Percentiles rank a stretch among this genome's conserved stretches.
phyloP scores from a whole-genome alignment of 2,797 vertebrate species.

The Orestias chungarensis region DNA sequence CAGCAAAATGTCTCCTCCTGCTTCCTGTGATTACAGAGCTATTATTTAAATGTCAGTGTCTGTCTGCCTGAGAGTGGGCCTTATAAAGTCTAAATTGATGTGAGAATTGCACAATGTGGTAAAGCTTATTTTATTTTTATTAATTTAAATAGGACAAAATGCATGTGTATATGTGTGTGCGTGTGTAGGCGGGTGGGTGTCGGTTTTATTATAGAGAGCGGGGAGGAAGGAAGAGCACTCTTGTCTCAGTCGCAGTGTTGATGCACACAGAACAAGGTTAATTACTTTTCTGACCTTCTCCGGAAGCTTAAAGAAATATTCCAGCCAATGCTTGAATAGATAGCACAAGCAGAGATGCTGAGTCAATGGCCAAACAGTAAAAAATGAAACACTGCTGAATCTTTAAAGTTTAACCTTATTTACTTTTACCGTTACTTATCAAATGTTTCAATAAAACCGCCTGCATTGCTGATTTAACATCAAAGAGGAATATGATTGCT shows the following conservation, averaged over 20 bases:
- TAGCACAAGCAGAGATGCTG: slow-evolving; percentile 69
- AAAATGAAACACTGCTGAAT: slow-evolving; percentile 68
- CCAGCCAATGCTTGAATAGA: slow-evolving; percentile 67
- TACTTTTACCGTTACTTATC: slow-evolving; percentile 69
- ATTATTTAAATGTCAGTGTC: slow-evolving; percentile 67
- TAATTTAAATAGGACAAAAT: slow-evolving; percentile 35
- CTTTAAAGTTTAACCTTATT: slow-evolving; percentile 72
- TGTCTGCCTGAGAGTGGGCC: slow-evolving; percentile 33
- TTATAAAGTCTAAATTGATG: slow-evolving; percentile 31
- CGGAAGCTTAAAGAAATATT: slow-evolving; percentile 77
- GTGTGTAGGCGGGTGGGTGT: background rate
- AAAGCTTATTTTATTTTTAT: slow-evolving; percentile 50
- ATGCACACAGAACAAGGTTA: slow-evolving; percentile 80
- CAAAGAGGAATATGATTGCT: slow-evolving; percentile 31
- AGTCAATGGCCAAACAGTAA: slow-evolving; percentile 67
- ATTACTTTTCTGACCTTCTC: slow-evolving; percentile 82
- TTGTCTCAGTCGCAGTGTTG: slow-evolving; percentile 67
- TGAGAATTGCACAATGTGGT: slow-evolving; percentile 37
- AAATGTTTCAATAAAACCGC: slow-evolving; percentile 69
- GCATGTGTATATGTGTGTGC: slow-evolving; percentile 14
- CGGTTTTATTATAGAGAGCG: slow-evolving; percentile 18
- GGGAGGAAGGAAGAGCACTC: slow-evolving; percentile 32
- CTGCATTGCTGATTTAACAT: slow-evolving; percentile 58
- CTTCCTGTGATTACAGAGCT: slow-evolving; percentile 58
- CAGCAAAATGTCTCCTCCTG: slow-evolving; percentile 30